A percentile compares a stretch with the other conserved stretches of the same genome.
Conservation (phyloP, 2,797 vertebrate genomes). For the Pristis pectinata region DNA sequence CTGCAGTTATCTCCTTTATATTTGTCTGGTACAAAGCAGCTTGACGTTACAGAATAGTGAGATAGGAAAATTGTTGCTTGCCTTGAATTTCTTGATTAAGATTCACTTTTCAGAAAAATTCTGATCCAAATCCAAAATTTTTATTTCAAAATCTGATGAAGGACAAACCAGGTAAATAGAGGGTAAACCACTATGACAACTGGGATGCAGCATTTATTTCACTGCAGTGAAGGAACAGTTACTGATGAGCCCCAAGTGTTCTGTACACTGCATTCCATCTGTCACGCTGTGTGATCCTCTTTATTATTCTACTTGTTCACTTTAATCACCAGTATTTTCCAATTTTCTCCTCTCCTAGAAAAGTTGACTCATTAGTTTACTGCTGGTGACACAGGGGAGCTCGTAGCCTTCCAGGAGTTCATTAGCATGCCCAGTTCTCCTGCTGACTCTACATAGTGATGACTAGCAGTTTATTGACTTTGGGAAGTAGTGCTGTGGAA, state of each 20-base stretch:
- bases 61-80: not conserved
- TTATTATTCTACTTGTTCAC: not conserved
- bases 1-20: not conserved
- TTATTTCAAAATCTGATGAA: not conserved
- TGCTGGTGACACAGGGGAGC: not conserved
- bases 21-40: not conserved
- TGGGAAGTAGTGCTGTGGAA: not conserved
- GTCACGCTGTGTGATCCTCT: not conserved
- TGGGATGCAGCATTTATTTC: not conserved
- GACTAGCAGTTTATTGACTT: not conserved
- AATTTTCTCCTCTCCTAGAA: not conserved
- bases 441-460: not conserved
- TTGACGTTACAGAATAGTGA: not conserved
- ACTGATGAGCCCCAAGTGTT: not conserved
- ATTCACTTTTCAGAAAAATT: not conserved
- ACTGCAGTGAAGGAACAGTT: not conserved
- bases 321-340: not conserved
- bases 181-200: not conserved
- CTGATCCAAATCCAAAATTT: not conserved
- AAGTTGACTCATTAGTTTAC: slow-evolving; percentile 13
- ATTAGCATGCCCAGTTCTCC: no score
- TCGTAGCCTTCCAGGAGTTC: slow-evolving; percentile 3
- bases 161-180: not conserved
- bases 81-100: not conserved
- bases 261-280: slow-evolving; percentile 9